Evolutionary conservation across 2,888 invertebrate genomes (phyloP).

Genomic region (Eumacrocentrus americanus): DNA sequence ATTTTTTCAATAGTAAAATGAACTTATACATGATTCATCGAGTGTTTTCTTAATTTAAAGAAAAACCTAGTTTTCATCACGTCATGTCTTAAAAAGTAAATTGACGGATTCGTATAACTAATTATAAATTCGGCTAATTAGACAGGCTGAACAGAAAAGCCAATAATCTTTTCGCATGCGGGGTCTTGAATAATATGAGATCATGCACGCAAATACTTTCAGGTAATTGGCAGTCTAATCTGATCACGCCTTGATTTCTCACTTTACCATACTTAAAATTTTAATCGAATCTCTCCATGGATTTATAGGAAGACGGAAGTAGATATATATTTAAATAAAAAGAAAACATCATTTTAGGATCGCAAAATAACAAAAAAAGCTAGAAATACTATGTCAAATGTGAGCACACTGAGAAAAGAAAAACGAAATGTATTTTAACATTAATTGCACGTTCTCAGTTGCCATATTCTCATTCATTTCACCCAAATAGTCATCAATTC

Average conservation of each 20-base stretch:
- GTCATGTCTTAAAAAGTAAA: no score
- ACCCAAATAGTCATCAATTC: not conserved
- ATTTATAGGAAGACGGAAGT: not conserved
- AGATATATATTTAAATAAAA: not conserved
- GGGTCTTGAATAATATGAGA: not conserved
- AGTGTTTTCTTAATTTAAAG: no score
- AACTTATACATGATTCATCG: no score
- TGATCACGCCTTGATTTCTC: not conserved
- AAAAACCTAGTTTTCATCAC: no score
- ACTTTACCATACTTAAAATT: not conserved
- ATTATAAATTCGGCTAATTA: not conserved
- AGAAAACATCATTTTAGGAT: not conserved
- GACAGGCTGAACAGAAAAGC: not conserved
- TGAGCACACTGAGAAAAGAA: not conserved
- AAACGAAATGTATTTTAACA: not conserved
- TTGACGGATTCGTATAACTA: no score
- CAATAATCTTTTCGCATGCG: not conserved
- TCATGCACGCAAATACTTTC: not conserved
- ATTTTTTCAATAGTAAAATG: no score
- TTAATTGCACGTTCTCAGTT: slow-evolving; percentile 6
- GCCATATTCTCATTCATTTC: not conserved
- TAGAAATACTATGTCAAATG: not conserved
- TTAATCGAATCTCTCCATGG: not conserved
- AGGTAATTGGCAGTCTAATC: not conserved
- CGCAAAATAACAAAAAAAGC: not conserved